Conservation (phyloP, 2,888 invertebrate genomes). For the Halocaridina rubra region DNA sequence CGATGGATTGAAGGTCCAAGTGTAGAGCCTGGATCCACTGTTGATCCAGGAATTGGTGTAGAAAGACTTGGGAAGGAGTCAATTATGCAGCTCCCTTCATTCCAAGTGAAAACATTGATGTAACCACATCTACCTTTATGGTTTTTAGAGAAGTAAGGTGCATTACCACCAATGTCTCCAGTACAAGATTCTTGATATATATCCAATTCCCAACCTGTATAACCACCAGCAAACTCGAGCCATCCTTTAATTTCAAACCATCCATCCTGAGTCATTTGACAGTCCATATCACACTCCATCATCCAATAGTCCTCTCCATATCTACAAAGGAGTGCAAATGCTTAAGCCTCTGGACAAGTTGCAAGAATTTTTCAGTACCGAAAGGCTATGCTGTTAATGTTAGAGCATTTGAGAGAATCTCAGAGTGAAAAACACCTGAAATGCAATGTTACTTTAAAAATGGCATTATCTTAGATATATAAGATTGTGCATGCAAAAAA, state of each 20-base stretch:
- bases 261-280: constrained; percentile 67
- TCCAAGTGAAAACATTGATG: constrained; percentile 68
- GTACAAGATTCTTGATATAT: constrained; percentile 64
- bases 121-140: constrained; percentile 69
- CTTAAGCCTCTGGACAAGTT: too few species aligned
- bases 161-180: constrained; percentile 65
- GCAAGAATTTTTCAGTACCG: too few species aligned
- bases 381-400: too few species aligned
- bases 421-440: too few species aligned
- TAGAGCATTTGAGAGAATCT: too few species aligned
- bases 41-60: background rate
- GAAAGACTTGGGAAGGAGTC: background rate
- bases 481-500: too few species aligned
- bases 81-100: background rate
- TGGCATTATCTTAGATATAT: too few species aligned
- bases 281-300: constrained; percentile 69
- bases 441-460: too few species aligned
- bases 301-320: constrained; percentile 69
- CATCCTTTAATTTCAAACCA: constrained; percentile 69
- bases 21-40: background rate
- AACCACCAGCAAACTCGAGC: background rate
- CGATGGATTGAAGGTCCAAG: background rate
- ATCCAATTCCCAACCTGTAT: background rate
- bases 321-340: too few species aligned
- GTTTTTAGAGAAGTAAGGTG: constrained; percentile 66